Evolutionary conservation across 2,113 vertebrate genomes (phyloP), one percentile per base, ranked within the genome.

Genomic region (Probosciger aterrimus): DNA sequence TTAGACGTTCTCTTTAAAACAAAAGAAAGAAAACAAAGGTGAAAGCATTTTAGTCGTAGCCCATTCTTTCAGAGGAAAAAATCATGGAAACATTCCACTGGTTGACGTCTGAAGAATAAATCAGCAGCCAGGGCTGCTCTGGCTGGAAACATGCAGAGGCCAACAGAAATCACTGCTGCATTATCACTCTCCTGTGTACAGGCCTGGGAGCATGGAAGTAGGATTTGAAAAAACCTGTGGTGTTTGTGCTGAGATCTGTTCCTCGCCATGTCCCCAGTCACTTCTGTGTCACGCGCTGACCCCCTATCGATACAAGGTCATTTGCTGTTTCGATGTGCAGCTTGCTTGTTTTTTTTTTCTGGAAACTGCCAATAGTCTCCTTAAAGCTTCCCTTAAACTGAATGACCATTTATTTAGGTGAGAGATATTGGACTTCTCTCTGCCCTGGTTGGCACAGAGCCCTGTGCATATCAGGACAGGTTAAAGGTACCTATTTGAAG

Each of bases 21-120:
- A 43, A 59, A 52, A 23, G 19, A 33, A 20, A 20, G 6, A 31
- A 41, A 33, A 24, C 7, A 75, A 41, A 52, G 7, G 74, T 77
- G 68, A 93, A 92, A 90, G 43, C 13, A 55, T 77, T 93, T 91
- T 92, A 43, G 27, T 71, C n/a, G 37, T 44, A 88, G 73, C 43
- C 84, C 43, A 39, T 79, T 78, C 87, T 77, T 80, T 47, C 7
- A 3, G 18, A 69, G 47, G 44, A 63, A 70, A 83, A 89, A 75
- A 73, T 63, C 14, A 91, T 43, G 81, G 91, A 93, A 89, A 94
- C 50, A 79, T 89, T 93, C 80, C 78, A 76, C 23, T 2, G 2
- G 18, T 73, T 93, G 83, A 92, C 4, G 5, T 89, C 81, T 93
- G 77, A 78, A 86, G 67, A 93, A 89, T 84, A 92, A 74, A 89